phyloP scores from a whole-genome alignment of 1,140 invertebrate genomes.

The silkworm (Bombyx mori) region ASM3026992v2 NC_085111.1:2001001-2001500 shows the following conservation, averaged over 20 bases:
- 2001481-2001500: too few species aligned
- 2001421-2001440: too few species aligned
- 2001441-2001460: too few species aligned
- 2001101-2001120: constrained; percentile 35
- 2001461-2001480: too few species aligned
- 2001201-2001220: constrained; percentile 24
- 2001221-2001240: constrained; percentile 5
- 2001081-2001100: constrained; percentile 21
- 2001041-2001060: constrained; percentile 13
- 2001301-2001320: too few species aligned
- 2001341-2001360: too few species aligned
- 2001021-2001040: constrained; percentile 12
- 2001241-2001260: neutral
- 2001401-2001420: too few species aligned
- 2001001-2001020: constrained; percentile 7
- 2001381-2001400: too few species aligned
- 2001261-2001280: too few species aligned
- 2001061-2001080: constrained; percentile 10
- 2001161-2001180: constrained; percentile 34
- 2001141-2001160: constrained; percentile 60
- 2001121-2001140: constrained; percentile 55
- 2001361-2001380: too few species aligned
- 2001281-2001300: too few species aligned
- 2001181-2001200: constrained; percentile 29
- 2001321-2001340: too few species aligned